Conservation (phyloP, 1,140 invertebrate species). For the Luehdorfia chinensis region DNA sequence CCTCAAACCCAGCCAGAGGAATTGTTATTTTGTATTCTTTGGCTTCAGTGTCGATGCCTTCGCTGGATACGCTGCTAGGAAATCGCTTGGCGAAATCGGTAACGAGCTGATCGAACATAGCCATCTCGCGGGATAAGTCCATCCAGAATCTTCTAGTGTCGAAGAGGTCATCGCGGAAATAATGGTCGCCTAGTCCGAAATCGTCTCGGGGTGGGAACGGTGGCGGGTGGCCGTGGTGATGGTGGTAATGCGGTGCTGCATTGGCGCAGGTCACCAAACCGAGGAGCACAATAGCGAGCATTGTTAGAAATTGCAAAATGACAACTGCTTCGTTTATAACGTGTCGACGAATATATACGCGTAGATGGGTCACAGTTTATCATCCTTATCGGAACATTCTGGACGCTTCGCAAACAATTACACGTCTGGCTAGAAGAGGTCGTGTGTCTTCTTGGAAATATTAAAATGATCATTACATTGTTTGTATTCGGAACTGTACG, state of each 20-base stretch:
- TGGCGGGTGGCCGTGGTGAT: conserved; percentile 5
- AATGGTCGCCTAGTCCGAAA: background rate
- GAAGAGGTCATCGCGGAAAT: conserved; percentile 27
- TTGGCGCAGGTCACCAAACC: conserved; percentile 23
- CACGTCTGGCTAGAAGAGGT: conserved; percentile 11
- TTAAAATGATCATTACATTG: background rate
- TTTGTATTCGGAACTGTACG: too few species aligned
- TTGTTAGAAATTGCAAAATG: conserved; percentile 2
- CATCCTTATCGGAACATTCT: conserved; percentile 62
- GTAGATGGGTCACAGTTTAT: conserved; percentile 34
- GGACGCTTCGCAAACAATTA: conserved; percentile 26
- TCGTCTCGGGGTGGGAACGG: conserved; percentile 9
- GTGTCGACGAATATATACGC: conserved; percentile 26
- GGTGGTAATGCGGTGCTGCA: conserved; percentile 31
- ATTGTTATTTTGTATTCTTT: conserved; percentile 37
- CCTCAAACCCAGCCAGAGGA: conserved; percentile 28
- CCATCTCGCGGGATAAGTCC: conserved; percentile 26
- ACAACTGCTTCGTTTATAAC: conserved; percentile 15
- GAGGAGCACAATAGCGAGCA: conserved; percentile 26
- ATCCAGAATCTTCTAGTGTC: conserved; percentile 38
- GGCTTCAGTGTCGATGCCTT: conserved; percentile 27
- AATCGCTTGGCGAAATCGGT: conserved; percentile 28
- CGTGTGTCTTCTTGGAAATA: conserved; percentile 20
- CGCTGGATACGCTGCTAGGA: conserved; percentile 21
- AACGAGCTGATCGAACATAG: conserved; percentile 28